Evolutionary conservation across 2,888 invertebrate species (phyloP), one percentile per base, ranked within the genome.

Genomic region (Acanthacorydalis orientalis): DNA sequence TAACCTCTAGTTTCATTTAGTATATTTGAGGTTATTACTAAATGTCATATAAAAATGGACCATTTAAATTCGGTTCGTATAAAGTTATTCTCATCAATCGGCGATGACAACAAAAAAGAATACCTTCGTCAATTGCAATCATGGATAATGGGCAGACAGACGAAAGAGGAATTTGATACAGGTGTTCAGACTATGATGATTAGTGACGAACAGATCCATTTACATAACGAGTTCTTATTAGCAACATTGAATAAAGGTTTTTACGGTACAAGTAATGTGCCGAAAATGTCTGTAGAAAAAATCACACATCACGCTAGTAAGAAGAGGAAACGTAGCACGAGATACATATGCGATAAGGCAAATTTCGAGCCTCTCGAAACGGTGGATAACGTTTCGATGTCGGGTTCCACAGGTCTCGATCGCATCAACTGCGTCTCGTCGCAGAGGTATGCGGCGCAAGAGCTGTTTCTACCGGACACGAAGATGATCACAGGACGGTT

Each of bases 191-290:
- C 79, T 60, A 65, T 90, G 12, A 65, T 92, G 51, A 72, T 74
- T 8, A 67, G 74, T 7, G 80, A 86, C 43, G 64, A 65, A 35
- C 82, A 87, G 64, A 75, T 89, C 31, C 82, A 80, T 59, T 73
- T 83, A 47, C 92, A 92, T 62, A 91, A 91, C 65, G 78, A 83
- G 57, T 91, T 91, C 59, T 66, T 91, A 7, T 63, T 87, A 14
- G 85, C 88, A 0, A 69, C 91, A 38, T 68, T 88, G 34, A 80
- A 82, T 57, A 86, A 84, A 70, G 85, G 64, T 63, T 41, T 58
- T 59, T 0, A 58, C 64, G 40, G 53, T 7, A 50, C 51, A 48
- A 42, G 41, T 49, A 47, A 23, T 39, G 35, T n/a, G 31, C 23
- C 10, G 44, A 49, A 38, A 45, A 47, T 52, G n/a, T 41, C 52